Percentiles rank a stretch among this genome's conserved stretches.
Conservation (phyloP, 2,113 vertebrate species). For the Macaca mulatta region DNA sequence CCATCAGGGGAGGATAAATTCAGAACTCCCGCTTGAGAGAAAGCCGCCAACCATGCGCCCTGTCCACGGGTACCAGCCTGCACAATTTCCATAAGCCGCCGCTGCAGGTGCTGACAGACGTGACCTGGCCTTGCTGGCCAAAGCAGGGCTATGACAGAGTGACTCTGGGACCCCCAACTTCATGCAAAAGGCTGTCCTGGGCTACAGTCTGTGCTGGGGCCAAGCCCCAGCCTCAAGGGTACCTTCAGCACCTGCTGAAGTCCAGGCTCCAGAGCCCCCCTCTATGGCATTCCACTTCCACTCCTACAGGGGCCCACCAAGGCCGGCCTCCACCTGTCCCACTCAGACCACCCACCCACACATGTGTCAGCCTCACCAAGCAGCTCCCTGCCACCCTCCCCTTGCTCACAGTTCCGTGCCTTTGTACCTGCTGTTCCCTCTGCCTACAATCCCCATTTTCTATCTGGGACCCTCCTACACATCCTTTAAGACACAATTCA, state of each 20-base stretch:
- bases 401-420: neutral
- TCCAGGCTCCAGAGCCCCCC: neutral
- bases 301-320: neutral
- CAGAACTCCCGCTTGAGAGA: too few species aligned
- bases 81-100: neutral
- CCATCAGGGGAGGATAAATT: neutral
- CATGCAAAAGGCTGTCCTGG: neutral
- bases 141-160: neutral
- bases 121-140: neutral
- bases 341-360: neutral
- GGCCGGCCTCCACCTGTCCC: rapidly evolving
- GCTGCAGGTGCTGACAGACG: neutral
- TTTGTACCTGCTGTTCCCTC: neutral
- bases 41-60: rapidly evolving
- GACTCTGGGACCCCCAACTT: neutral
- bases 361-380: neutral
- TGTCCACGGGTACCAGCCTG: too few species aligned
- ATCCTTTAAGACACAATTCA: neutral
- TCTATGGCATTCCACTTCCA: rapidly evolving
- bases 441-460: neutral
- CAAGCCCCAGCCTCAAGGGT: neutral
- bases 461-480: neutral
- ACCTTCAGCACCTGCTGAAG: neutral
- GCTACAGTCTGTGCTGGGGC: neutral
- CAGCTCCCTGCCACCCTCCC: neutral